A percentile compares a stretch with the other conserved stretches of the same genome.
These are phyloP conservation scores for Tholera decimalis DNA, from an alignment of 2,888 invertebrate species.

Conservation along the genomic window DNA sequence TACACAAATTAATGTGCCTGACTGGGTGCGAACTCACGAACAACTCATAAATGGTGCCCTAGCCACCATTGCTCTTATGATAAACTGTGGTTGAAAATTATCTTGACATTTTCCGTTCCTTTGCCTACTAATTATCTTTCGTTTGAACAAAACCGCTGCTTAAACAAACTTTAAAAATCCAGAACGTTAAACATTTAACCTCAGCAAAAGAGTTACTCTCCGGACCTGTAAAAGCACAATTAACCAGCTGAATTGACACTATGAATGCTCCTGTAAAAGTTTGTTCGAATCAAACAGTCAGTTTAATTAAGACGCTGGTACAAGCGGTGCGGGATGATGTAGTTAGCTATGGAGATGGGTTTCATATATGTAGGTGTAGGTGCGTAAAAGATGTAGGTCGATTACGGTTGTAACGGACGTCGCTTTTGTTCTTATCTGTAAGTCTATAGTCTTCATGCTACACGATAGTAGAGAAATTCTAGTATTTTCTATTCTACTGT, in stretches of 20 bases:
- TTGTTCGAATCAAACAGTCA: conserved; percentile 31
- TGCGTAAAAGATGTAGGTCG: background rate
- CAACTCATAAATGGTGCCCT: too few relatives aligned
- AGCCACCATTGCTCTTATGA: too few relatives aligned
- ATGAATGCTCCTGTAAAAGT: conserved; percentile 15
- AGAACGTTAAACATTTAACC: conserved; percentile 4
- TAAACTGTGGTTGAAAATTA: background rate
- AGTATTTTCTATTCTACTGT: too few relatives aligned
- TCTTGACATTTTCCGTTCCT: background rate
- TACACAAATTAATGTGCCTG: too few relatives aligned
- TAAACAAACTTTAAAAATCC: conserved; percentile 29
- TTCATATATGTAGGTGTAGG: background rate
- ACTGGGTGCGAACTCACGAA: too few relatives aligned
- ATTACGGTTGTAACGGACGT: too few relatives aligned
- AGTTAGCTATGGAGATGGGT: background rate
- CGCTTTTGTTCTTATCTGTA: too few relatives aligned
- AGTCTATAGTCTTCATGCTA: too few relatives aligned
- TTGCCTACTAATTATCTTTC: background rate
- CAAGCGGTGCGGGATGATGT: background rate
- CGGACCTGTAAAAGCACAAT: conserved; percentile 21
- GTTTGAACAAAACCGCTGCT: conserved; percentile 8
- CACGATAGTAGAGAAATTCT: too few relatives aligned
- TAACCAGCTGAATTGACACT: conserved; percentile 35
- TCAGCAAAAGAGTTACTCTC: conserved; percentile 24
- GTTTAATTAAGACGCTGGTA: conserved; percentile 22